Evolutionary conservation across 2,888 invertebrate species (phyloP), one percentile per base, ranked within the genome.

Genomic region (Tubulanus polymorphus): DNA sequence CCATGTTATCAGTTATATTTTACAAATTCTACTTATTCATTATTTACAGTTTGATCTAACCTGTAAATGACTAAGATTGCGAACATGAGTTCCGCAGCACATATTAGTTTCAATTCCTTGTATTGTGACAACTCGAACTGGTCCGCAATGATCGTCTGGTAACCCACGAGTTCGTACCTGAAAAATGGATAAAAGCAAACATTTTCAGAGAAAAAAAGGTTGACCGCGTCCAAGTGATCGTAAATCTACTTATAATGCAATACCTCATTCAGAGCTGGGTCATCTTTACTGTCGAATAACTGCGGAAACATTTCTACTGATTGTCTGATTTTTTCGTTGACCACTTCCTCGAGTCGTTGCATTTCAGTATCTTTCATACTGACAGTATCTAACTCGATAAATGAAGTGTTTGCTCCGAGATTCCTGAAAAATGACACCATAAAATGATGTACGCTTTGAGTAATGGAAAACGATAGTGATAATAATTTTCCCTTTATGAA

Each of bases 41-140:
- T 32, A 32, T 12, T n/a, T 12, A 10, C n/a, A n/a, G 10, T n/a
- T 12, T 12, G 10, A 46, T 28, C 51, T 53, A 64, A 81, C 81
- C 76, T 83, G 80, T 37, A 83, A 68, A 61, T 84, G 82, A 30
- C 86, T 84, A 29, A 91, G 80, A 76, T 88, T 90, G 3, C 84
- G 82, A 0, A 92, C 90, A 73, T 92, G 92, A 0, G 92, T 92
- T 1, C 92, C 92, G 78, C 92, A 92, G 73, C 92, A 93, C 85
- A 91, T 86, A 69, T 90, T 90, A 57, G 85, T 84, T 64, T 92
- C 91, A 47, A 91, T 79, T 23, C 85, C 85, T 32, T 87, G 85
- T 56, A 92, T 92, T 51, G 85, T 84, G 32, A 93, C 85, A 2
- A 92, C 85, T 51, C 92, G 81, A 15, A 91, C 87, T 26, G 86